A percentile compares a stretch with the other conserved stretches of the same genome.
Conservation (phyloP, 2,888 invertebrate species). For the Hirtodrosophila histrioides region DNA sequence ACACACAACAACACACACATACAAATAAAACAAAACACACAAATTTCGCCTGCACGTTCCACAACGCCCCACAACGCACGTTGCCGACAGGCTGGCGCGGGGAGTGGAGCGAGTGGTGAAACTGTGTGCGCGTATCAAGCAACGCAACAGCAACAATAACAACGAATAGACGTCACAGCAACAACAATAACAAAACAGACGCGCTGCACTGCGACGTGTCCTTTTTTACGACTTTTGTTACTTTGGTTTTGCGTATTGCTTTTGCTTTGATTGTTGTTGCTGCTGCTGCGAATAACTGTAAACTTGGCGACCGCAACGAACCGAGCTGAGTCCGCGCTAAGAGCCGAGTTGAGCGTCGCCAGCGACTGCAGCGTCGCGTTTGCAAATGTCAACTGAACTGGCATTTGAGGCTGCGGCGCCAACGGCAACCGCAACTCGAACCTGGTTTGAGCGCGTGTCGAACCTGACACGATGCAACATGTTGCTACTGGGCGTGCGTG, state of each 20-base stretch:
- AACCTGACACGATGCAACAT: conserved; percentile 17
- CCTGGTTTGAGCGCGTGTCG: conserved; percentile 3
- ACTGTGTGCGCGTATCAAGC: conserved; percentile 28
- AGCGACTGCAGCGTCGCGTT: conserved; percentile 56
- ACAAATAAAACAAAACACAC: conserved; percentile 34
- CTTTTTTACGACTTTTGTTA: conserved; percentile 37
- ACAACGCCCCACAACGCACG: conserved; percentile 47
- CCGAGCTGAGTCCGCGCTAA: conserved; percentile 32
- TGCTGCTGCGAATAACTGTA: conserved; percentile 26
- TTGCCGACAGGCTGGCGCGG: conserved; percentile 41
- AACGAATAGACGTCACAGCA: conserved; percentile 5
- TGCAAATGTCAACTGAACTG: conserved; percentile 67
- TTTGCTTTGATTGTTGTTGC: conserved; percentile 1
- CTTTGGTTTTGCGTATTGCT: conserved; percentile 41
- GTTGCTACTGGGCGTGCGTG: conserved; percentile 1
- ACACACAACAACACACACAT: conserved; percentile 10
- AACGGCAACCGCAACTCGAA: conserved; percentile 20
- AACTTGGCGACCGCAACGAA: conserved; percentile 50
- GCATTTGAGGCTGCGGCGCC: conserved; percentile 20
- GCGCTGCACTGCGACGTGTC: conserved; percentile 8
- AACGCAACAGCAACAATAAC: conserved; percentile 26
- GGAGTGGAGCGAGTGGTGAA: conserved; percentile 26
- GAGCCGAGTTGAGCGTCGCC: conserved; percentile 44
- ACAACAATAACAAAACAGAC: conserved; percentile 11
- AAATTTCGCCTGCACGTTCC: conserved; percentile 35